Conservation (phyloP, 1,140 invertebrate genomes). For the Panulirus ornatus region DNA sequence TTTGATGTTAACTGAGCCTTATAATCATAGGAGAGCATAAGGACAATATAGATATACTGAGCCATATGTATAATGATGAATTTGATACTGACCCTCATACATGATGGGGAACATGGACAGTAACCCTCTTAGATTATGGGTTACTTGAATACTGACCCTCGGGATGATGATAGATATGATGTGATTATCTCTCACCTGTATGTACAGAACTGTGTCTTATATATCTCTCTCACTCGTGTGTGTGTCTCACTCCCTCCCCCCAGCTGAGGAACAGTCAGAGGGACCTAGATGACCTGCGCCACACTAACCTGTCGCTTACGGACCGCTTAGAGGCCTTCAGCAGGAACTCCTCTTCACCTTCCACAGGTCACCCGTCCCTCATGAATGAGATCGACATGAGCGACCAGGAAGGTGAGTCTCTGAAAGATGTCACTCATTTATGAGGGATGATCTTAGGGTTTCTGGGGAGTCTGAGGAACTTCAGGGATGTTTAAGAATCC, state of each 20-base stretch:
- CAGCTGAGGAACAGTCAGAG: conserved; percentile 80
- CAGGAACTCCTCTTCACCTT: conserved; percentile 75
- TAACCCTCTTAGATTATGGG: too few species aligned
- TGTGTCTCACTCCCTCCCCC: conserved; percentile 13
- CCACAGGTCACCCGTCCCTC: conserved; percentile 79
- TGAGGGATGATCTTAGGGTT: neutral
- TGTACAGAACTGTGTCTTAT: too few species aligned
- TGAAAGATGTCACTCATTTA: neutral
- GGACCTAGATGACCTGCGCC: conserved; percentile 83
- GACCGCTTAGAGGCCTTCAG: conserved; percentile 79
- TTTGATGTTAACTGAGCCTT: too few species aligned
- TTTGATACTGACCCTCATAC: too few species aligned
- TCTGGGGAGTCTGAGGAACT: neutral
- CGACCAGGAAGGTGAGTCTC: conserved; percentile 75
- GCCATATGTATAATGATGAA: too few species aligned
- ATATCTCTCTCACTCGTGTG: too few species aligned
- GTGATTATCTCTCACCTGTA: too few species aligned
- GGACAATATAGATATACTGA: too few species aligned
- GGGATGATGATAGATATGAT: too few species aligned
- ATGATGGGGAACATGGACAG: too few species aligned
- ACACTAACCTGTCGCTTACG: conserved; percentile 79
- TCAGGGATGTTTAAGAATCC: neutral
- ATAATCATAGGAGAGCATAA: too few species aligned
- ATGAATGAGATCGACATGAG: conserved; percentile 81
- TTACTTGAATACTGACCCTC: too few species aligned